Conservation (phyloP, 2,888 invertebrate genomes). For the Campoletis raptor region DNA sequence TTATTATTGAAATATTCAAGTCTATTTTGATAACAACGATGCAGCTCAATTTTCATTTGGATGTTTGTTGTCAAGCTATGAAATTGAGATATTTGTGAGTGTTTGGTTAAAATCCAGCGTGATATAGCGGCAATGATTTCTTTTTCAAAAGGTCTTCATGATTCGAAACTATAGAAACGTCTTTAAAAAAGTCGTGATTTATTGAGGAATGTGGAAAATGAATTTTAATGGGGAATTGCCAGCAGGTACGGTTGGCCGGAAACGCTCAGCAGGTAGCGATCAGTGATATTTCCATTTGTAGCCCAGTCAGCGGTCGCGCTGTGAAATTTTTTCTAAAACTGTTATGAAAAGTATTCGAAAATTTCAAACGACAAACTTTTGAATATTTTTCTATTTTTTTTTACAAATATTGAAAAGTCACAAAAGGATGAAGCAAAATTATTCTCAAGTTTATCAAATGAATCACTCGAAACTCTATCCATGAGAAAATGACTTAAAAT, state of each 20-base stretch:
- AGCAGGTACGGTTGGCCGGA: not conserved
- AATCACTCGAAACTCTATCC: too few relatives aligned
- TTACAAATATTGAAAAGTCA: too few relatives aligned
- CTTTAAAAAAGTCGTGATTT: not conserved
- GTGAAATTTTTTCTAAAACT: not conserved
- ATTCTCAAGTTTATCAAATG: too few relatives aligned
- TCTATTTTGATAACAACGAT: not conserved
- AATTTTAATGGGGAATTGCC: slow-evolving; percentile 2
- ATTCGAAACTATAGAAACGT: not conserved
- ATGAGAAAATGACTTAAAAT: not conserved
- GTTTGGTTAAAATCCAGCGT: not conserved
- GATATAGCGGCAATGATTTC: not conserved
- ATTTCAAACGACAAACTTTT: not conserved
- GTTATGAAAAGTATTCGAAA: not conserved
- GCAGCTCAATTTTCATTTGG: not conserved
- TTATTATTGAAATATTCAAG: not conserved
- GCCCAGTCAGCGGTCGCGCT: not conserved
- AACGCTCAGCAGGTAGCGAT: not conserved
- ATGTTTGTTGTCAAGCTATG: not conserved
- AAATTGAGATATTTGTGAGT: not conserved
- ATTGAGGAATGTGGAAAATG: not conserved
- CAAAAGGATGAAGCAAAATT: too few relatives aligned
- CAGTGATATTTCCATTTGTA: not conserved
- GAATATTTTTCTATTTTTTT: not conserved
- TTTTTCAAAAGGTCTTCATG: not conserved